Conservation (phyloP, 2,888 invertebrate genomes). For the Drosophila kambysellisi region DNA sequence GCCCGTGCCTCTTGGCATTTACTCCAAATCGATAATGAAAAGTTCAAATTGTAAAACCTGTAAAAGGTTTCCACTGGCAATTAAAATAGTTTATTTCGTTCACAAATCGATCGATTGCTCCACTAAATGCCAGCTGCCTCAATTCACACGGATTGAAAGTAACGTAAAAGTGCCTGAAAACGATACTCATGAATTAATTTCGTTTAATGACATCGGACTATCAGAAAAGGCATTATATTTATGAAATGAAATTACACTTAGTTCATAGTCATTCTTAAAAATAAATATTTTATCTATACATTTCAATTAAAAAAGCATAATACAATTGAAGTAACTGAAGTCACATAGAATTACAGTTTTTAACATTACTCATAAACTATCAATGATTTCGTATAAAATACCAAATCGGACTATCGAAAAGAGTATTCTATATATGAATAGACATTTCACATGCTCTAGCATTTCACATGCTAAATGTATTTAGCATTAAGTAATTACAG, state of each 20-base stretch:
- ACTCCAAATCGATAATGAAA: slow-evolving; percentile 66
- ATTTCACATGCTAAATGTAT: too few relatives aligned
- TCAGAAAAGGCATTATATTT: neutral
- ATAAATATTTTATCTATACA: neutral
- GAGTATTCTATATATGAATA: neutral
- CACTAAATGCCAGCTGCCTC: slow-evolving; percentile 54
- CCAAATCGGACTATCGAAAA: neutral
- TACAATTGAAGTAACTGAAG: neutral
- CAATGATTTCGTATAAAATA: neutral
- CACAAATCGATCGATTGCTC: slow-evolving; percentile 39
- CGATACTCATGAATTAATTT: slow-evolving; percentile 67
- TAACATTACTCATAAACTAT: neutral
- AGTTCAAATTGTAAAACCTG: slow-evolving; percentile 50
- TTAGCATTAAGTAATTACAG: neutral
- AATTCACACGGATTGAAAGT: slow-evolving; percentile 45
- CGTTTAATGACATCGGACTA: slow-evolving; percentile 32
- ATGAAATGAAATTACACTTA: neutral
- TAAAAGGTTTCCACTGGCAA: slow-evolving; percentile 43
- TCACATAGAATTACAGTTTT: neutral
- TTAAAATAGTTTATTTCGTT: slow-evolving; percentile 48
- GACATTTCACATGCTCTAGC: neutral
- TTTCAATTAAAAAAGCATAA: neutral
- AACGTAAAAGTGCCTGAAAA: slow-evolving; percentile 38
- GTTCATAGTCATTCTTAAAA: neutral
- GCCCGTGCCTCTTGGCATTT: slow-evolving; percentile 56